These are phyloP conservation scores for Rhingia rostrata DNA, from an alignment of 2,888 invertebrate genomes.

Conservation along the genomic window DNA sequence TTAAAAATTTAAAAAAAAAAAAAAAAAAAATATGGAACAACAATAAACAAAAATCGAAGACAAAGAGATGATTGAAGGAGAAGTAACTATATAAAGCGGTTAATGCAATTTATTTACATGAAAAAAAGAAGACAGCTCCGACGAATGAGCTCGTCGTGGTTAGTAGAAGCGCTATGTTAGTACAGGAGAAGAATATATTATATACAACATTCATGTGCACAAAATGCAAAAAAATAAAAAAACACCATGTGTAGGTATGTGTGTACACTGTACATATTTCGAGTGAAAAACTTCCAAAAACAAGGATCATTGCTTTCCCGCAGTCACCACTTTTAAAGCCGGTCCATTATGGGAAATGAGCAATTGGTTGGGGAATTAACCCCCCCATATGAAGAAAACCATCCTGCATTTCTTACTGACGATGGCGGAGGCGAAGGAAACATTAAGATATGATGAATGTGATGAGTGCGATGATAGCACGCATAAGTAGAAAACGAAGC, in stretches of 20 bases:
- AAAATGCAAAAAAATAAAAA: slow-evolving; percentile 4
- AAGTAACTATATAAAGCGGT: slow-evolving; percentile 55
- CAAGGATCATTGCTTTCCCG: slow-evolving; percentile 13
- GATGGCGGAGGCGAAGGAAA: slow-evolving; percentile 39
- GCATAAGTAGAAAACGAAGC: slow-evolving; percentile 30
- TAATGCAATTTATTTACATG: slow-evolving; percentile 46
- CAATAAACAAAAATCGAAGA: slow-evolving; percentile 65
- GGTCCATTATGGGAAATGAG: slow-evolving; percentile 33
- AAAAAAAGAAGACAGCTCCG: slow-evolving; percentile 4
- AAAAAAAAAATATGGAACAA: slow-evolving; percentile 40
- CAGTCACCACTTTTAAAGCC: slow-evolving; percentile 14
- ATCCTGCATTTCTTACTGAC: slow-evolving; percentile 60
- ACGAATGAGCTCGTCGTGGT: background rate
- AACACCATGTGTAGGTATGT: background rate
- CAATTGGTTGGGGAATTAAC: background rate
- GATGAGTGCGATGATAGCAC: slow-evolving; percentile 51
- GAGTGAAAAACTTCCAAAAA: slow-evolving; percentile 16
- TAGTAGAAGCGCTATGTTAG: slow-evolving; percentile 65
- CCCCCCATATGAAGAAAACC: background rate
- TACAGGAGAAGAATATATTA: slow-evolving; percentile 21
- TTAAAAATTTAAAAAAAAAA: slow-evolving; percentile 56
- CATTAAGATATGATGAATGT: slow-evolving; percentile 61
- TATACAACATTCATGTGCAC: slow-evolving; percentile 22
- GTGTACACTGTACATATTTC: background rate
- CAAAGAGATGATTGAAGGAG: slow-evolving; percentile 71